Conservation (phyloP, 2,888 invertebrate species). For the Drosophila cognata region DNA sequence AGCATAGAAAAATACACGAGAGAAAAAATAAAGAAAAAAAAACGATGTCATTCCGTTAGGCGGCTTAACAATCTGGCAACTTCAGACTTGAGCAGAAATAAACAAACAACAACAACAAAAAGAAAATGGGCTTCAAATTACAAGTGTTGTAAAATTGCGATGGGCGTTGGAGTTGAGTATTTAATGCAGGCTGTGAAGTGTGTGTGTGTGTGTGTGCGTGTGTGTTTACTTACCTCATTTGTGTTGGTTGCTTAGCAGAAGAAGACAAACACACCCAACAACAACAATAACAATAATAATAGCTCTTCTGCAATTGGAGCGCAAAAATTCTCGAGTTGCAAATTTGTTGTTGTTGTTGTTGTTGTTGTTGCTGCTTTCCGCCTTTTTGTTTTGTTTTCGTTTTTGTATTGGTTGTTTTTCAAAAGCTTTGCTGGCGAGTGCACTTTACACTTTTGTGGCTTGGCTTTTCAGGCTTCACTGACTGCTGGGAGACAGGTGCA, state of each 20-base stretch:
- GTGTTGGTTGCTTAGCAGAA: conserved; percentile 66
- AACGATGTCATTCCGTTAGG: conserved; percentile 65
- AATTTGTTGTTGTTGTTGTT: conserved; percentile 18
- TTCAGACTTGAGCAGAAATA: conserved; percentile 8
- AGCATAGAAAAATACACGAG: background rate
- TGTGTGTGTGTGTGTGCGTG: conserved; percentile 5
- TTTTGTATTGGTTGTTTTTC: conserved; percentile 21
- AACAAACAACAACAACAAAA: conserved; percentile 19
- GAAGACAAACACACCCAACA: conserved; percentile 31
- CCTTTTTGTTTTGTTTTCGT: conserved; percentile 31
- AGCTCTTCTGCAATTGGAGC: conserved; percentile 63
- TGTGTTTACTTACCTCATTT: conserved; percentile 68
- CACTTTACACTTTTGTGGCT: conserved; percentile 81
- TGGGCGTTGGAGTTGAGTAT: conserved; percentile 1
- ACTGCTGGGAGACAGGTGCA: conserved; percentile 49
- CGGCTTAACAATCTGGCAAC: conserved; percentile 49
- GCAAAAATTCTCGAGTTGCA: conserved; percentile 65
- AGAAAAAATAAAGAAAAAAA: conserved; percentile 3
- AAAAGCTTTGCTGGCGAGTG: conserved; percentile 50
- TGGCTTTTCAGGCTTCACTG: conserved; percentile 68
- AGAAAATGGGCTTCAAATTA: conserved; percentile 47
- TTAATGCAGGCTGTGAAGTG: conserved; percentile 7
- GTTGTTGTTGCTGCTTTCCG: conserved; percentile 11
- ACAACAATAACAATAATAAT: conserved; percentile 27
- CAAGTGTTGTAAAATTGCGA: conserved; percentile 44